Conservation (phyloP, 2,113 vertebrate genomes). For the Casuarius casuarius region DNA sequence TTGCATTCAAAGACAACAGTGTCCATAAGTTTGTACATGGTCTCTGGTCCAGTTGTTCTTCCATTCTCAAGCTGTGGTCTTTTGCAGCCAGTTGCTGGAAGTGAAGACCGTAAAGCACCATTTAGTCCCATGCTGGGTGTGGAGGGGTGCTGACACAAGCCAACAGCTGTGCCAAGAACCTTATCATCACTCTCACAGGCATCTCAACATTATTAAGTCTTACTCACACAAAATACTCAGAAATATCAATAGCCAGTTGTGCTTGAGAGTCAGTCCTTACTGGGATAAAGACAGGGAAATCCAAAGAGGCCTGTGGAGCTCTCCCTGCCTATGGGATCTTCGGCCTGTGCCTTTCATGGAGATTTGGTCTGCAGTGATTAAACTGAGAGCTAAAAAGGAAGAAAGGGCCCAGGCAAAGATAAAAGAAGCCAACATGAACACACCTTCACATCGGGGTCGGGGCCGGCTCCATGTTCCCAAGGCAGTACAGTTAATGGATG, state of each 20-base stretch:
- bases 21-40: background rate
- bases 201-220: background rate
- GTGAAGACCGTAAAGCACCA: background rate
- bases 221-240: background rate
- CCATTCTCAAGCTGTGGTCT: background rate
- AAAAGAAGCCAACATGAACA: background rate
- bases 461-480: constrained; percentile 55
- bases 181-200: background rate
- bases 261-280: background rate
- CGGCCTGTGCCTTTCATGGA: background rate
- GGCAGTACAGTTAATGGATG: background rate
- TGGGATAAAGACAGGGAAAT: background rate
- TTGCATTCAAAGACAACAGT: background rate
- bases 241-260: background rate
- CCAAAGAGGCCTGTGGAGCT: background rate
- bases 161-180: background rate
- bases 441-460: constrained; percentile 64
- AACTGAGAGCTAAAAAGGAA: background rate
- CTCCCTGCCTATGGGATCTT: background rate
- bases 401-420: accelerated
- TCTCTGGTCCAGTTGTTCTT: accelerated
- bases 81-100: constrained; percentile 25
- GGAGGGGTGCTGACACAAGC: background rate
- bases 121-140: background rate
- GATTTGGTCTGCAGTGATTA: accelerated